Percentiles rank a stretch among this genome's conserved stretches.
phyloP scores from a whole-genome alignment of 2,113 vertebrate species.

The Danio rerio region DNA sequence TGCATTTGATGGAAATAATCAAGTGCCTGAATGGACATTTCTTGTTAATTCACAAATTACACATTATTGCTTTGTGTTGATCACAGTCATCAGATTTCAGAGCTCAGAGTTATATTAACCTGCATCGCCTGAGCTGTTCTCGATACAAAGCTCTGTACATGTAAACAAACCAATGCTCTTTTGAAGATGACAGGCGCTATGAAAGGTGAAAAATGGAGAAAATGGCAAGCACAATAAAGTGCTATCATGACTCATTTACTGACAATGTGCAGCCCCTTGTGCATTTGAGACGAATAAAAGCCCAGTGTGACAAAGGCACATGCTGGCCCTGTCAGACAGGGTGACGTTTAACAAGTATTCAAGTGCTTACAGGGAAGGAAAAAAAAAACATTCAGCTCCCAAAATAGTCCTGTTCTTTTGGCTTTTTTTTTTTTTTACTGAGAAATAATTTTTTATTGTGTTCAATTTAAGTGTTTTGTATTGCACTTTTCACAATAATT shows the following conservation, averaged over 20 bases:
- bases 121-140: not conserved
- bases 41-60: not conserved
- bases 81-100: not conserved
- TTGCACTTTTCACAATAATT: no score
- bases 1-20: not conserved
- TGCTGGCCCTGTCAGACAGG: not conserved
- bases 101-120: not conserved
- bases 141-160: not conserved
- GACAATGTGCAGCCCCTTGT: not conserved
- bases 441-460: no score
- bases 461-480: not conserved
- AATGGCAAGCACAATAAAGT: not conserved
- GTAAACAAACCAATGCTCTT: not conserved
- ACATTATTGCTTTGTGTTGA: not conserved
- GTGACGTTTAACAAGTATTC: not conserved
- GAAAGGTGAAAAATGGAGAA: not conserved
- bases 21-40: not conserved
- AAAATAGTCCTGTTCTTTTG: not conserved
- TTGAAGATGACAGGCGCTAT: not conserved
- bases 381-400: not conserved
- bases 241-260: not conserved
- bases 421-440: no score
- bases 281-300: not conserved
- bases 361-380: not conserved
- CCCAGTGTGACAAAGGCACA: conserved; percentile 4